These are phyloP conservation scores for Momotus momota DNA, from an alignment of 2,797 vertebrate species.

Conservation along the genomic window DNA sequence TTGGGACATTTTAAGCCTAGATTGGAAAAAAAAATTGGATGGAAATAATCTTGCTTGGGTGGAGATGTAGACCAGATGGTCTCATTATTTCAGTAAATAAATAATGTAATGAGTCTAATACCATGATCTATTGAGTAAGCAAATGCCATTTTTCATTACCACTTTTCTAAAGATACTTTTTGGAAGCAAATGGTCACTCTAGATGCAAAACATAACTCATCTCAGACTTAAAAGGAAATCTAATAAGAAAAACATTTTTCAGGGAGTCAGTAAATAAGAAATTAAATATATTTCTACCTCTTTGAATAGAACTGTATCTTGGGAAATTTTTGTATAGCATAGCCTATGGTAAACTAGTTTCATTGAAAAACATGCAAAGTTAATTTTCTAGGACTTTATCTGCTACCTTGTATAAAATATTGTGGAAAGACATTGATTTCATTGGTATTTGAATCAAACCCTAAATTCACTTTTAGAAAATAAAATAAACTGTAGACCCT, in stretches of 20 bases:
- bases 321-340: background rate
- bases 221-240: background rate
- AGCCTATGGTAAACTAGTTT: background rate
- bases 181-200: slow-evolving; percentile 41
- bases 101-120: slow-evolving; percentile 56
- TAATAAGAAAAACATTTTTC: slow-evolving; percentile 36
- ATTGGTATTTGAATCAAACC: background rate
- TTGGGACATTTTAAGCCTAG: background rate
- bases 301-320: background rate
- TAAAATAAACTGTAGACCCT: background rate
- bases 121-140: slow-evolving; percentile 52
- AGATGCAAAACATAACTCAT: background rate
- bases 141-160: slow-evolving; percentile 59
- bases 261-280: slow-evolving; percentile 57
- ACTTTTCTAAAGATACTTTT: slow-evolving; percentile 41
- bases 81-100: slow-evolving; percentile 65
- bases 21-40: background rate
- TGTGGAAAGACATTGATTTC: background rate
- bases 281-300: slow-evolving; percentile 41
- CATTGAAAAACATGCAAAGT: background rate
- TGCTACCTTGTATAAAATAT: background rate
- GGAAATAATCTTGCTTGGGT: slow-evolving; percentile 25
- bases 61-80: slow-evolving; percentile 50
- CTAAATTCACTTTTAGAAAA: slow-evolving; percentile 14
- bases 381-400: background rate